Evolutionary conservation across 2,113 vertebrate genomes (phyloP).

Genomic region (Phodopus roborovskii): DNA sequence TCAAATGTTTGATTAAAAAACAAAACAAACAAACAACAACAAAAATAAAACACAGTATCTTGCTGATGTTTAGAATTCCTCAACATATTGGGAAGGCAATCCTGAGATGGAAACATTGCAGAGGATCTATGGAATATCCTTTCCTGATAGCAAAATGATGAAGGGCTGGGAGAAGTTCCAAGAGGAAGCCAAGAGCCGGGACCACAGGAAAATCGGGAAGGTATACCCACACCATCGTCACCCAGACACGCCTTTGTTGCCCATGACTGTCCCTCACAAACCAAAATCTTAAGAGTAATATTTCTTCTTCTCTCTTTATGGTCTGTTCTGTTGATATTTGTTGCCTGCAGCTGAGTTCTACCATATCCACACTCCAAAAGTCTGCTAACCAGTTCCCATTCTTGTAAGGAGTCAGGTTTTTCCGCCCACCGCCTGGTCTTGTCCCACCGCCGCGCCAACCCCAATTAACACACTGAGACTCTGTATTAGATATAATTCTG

Average conservation of each 20-base stretch:
- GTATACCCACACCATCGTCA: background rate
- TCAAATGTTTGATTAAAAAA: background rate
- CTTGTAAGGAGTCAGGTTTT: too few relatives aligned
- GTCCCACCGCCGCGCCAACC: too few relatives aligned
- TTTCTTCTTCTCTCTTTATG: background rate
- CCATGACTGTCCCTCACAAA: background rate
- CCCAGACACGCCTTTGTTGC: rapidly evolving
- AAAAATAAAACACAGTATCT: background rate
- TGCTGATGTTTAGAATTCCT: conserved; percentile 85
- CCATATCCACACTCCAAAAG: background rate
- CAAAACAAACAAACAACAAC: background rate
- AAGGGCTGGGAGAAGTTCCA: conserved; percentile 87
- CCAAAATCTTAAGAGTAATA: background rate
- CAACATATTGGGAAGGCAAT: conserved; percentile 88
- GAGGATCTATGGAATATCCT: conserved; percentile 89
- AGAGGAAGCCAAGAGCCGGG: conserved; percentile 87
- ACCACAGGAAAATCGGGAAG: conserved; percentile 89
- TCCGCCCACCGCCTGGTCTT: too few relatives aligned
- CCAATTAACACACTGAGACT: too few relatives aligned
- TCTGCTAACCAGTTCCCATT: background rate
- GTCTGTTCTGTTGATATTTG: background rate
- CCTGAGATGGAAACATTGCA: conserved; percentile 89
- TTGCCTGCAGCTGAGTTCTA: background rate
- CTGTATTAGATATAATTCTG: too few relatives aligned
- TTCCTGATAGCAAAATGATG: conserved; percentile 88